Evolutionary conservation across 2,113 vertebrate genomes (phyloP).

Genomic region (Tragulus kanchil): DNA sequence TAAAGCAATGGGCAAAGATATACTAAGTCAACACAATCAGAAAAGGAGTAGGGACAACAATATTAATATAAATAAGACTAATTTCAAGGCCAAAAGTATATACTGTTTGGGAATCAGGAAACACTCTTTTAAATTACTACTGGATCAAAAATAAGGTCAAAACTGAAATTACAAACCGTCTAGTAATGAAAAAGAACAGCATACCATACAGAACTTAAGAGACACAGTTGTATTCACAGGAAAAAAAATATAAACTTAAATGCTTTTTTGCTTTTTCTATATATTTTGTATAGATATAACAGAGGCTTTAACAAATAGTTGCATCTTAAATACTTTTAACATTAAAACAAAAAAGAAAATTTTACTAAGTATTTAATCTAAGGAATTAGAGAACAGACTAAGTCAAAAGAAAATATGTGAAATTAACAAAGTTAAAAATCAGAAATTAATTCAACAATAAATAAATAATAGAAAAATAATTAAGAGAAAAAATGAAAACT

Average conservation of each 20-base stretch:
- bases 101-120: slow-evolving; percentile 56
- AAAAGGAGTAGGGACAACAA: neutral
- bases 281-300: neutral
- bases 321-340: slow-evolving; percentile 40
- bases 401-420: slow-evolving; percentile 29
- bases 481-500: slow-evolving; percentile 35
- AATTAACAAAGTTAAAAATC: slow-evolving; percentile 51
- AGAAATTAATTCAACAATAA: slow-evolving; percentile 59
- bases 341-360: slow-evolving; percentile 29
- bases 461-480: slow-evolving; percentile 51
- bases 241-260: slow-evolving; percentile 32
- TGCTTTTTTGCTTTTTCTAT: neutral
- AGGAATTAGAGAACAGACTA: slow-evolving; percentile 37
- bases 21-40: slow-evolving; percentile 51
- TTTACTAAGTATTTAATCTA: slow-evolving; percentile 36
- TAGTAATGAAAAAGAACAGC: slow-evolving; percentile 51
- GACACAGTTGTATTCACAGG: slow-evolving; percentile 31
- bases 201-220: neutral
- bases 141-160: slow-evolving; percentile 48
- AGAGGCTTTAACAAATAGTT: neutral
- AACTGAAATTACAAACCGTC: slow-evolving; percentile 53
- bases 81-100: slow-evolving; percentile 18
- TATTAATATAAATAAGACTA: slow-evolving; percentile 16
- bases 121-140: slow-evolving; percentile 3
- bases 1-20: slow-evolving; percentile 66